These are phyloP conservation scores for Lepus europaeus DNA, from an alignment of 2,113 vertebrate genomes.

Conservation along the genomic window DNA sequence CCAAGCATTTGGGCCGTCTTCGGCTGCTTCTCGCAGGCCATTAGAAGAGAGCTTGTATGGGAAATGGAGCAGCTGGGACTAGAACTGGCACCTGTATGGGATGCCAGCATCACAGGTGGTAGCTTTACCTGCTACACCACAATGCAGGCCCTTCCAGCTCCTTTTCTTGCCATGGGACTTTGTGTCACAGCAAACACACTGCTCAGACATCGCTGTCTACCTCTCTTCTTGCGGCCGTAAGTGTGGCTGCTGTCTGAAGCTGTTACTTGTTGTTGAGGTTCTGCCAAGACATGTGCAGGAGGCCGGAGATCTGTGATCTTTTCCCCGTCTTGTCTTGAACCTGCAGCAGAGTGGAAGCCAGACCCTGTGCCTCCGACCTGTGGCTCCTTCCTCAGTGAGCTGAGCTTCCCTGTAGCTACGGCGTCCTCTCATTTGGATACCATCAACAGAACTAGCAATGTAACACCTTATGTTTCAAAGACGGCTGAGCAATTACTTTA, in stretches of 20 bases:
- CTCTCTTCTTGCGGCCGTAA: neutral
- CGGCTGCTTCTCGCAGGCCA: too few species aligned
- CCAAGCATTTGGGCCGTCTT: too few species aligned
- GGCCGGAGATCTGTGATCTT: neutral
- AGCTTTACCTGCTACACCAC: too few species aligned
- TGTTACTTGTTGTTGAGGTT: neutral
- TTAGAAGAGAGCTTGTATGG: too few species aligned
- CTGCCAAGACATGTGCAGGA: neutral
- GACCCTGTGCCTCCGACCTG: neutral
- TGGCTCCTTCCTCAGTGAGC: neutral
- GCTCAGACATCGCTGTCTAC: too few species aligned
- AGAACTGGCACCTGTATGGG: too few species aligned
- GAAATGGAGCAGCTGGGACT: too few species aligned
- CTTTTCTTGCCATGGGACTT: too few species aligned
- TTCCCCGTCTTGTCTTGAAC: neutral
- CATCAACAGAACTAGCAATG: slow-evolving; percentile 74
- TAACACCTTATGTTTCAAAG: slow-evolving; percentile 70
- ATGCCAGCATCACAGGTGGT: too few species aligned
- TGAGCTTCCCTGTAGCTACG: neutral
- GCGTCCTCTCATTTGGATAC: slow-evolving; percentile 70
- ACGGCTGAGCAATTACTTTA: slow-evolving; percentile 62
- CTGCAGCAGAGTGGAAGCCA: neutral
- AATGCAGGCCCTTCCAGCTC: too few species aligned
- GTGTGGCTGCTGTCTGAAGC: neutral
- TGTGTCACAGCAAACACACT: neutral